phyloP scores from a whole-genome alignment of 2,113 vertebrate genomes.

The Peucedramus taeniatus region DNA sequence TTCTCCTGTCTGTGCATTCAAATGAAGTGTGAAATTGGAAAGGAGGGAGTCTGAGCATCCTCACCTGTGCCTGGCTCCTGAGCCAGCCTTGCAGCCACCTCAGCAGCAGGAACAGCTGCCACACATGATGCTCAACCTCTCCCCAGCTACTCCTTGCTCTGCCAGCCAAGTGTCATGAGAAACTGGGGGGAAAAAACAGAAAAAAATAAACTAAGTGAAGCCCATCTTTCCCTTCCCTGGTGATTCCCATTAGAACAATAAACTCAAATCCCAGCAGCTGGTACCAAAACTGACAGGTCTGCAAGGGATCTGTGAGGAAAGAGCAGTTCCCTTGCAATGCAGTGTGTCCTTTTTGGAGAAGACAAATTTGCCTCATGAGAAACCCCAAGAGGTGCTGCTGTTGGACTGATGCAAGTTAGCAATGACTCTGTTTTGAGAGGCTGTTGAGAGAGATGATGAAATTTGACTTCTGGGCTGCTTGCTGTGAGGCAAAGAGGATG shows the following conservation, averaged over 20 bases:
- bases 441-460: background rate
- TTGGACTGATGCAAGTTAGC: background rate
- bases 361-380: background rate
- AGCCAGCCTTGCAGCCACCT: background rate
- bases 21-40: background rate
- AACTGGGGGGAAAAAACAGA: accelerated
- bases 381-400: background rate
- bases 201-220: background rate
- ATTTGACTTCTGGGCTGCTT: background rate
- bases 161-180: background rate
- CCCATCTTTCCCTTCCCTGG: background rate
- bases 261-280: background rate
- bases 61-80: background rate
- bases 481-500: background rate
- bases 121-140: background rate
- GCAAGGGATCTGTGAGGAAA: background rate
- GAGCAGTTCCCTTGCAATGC: background rate
- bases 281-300: background rate
- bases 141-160: background rate
- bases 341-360: background rate
- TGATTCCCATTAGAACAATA: background rate
- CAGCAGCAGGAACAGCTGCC: background rate
- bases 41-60: background rate
- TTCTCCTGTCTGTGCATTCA: background rate
- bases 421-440: background rate